Evolutionary conservation across 2,888 invertebrate genomes (phyloP).

Genomic region (Cinara cedri): DNA sequence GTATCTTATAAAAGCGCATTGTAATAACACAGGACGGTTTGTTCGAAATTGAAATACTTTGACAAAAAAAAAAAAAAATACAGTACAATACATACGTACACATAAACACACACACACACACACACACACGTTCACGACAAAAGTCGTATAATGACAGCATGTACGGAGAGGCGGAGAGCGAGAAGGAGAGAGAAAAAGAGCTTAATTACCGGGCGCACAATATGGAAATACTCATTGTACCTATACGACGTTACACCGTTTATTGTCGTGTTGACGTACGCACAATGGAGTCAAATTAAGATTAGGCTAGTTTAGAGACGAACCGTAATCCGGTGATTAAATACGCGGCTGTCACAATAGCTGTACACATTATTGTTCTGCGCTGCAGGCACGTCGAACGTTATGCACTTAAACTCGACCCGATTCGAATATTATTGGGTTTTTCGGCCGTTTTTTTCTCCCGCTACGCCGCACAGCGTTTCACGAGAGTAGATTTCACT

Average conservation of each 20-base stretch:
- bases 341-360: conserved; percentile 24
- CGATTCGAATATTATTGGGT: background rate
- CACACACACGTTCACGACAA: conserved; percentile 11
- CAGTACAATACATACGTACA: conserved; percentile 8
- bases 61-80: background rate
- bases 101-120: conserved; percentile 27
- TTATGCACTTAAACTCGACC: background rate
- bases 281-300: conserved; percentile 54
- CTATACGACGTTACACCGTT: background rate
- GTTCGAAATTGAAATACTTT: no score
- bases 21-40: no score
- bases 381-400: background rate
- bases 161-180: no score
- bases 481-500: no score
- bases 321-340: conserved; percentile 25
- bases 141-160: conserved; percentile 28
- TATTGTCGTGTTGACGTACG: conserved; percentile 40
- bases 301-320: conserved; percentile 42
- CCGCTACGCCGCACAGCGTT: no score
- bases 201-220: conserved; percentile 46
- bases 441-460: no score
- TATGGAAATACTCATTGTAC: conserved; percentile 47
- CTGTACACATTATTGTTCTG: background rate
- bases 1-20: no score
- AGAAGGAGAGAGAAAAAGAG: background rate